phyloP scores from a whole-genome alignment of 2,888 invertebrate genomes.

The Notodonta dromedarius region DNA sequence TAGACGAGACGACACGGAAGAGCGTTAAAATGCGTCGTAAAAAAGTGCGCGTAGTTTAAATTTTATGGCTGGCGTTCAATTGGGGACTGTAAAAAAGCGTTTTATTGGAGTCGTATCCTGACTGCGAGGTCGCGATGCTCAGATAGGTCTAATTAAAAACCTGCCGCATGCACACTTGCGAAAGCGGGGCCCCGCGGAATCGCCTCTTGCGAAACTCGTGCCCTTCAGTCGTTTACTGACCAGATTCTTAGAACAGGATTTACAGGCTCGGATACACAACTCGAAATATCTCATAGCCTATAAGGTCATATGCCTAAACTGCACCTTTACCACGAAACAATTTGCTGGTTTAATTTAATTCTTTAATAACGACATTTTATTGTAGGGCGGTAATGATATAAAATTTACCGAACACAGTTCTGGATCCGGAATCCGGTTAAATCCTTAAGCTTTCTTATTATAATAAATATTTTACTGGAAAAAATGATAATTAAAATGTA shows the following conservation, averaged over 20 bases:
- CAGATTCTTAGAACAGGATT: conserved; percentile 42
- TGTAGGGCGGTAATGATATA: conserved; percentile 22
- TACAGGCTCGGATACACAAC: conserved; percentile 26
- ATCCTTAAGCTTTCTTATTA: conserved; percentile 17
- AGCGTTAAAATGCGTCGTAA: conserved; percentile 76
- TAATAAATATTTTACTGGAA: conserved; percentile 7
- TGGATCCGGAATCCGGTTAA: conserved; percentile 34
- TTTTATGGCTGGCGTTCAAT: conserved; percentile 80
- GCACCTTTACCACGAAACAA: conserved; percentile 15
- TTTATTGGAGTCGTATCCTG: conserved; percentile 82
- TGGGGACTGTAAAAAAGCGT: conserved; percentile 80
- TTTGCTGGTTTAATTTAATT: conserved; percentile 24
- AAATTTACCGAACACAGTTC: conserved; percentile 33
- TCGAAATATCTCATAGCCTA: conserved; percentile 10
- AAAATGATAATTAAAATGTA: conserved; percentile 18
- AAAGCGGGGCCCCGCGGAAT: conserved; percentile 59
- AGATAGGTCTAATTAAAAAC: conserved; percentile 80
- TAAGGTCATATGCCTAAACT: conserved; percentile 10
- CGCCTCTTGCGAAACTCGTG: conserved; percentile 60
- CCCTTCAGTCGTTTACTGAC: conserved; percentile 57
- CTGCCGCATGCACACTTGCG: conserved; percentile 68
- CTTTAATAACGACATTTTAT: conserved; percentile 25
- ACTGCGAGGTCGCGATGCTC: conserved; percentile 74
- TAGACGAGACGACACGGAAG: conserved; percentile 74
- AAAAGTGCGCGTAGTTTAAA: conserved; percentile 77